Conservation (phyloP, 2,888 invertebrate genomes). For the Listrodromus nycthemerus region DNA sequence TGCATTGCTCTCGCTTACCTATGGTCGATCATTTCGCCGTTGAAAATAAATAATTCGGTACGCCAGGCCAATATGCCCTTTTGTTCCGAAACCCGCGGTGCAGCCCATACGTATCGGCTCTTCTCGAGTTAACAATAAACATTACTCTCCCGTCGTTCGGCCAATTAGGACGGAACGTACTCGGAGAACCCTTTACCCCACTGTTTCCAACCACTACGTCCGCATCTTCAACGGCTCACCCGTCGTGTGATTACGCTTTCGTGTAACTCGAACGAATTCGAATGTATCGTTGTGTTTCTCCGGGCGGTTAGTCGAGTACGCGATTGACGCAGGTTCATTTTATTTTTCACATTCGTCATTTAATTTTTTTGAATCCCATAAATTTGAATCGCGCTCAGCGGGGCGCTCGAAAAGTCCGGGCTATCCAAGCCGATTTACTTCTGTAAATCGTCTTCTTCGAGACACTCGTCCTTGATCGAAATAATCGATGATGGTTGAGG, state of each 20-base stretch:
- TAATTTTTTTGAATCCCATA: neutral
- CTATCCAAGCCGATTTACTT: slow-evolving; percentile 11
- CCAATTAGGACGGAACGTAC: slow-evolving; percentile 37
- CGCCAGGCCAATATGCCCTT: neutral
- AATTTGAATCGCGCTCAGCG: slow-evolving; percentile 31
- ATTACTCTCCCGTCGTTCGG: slow-evolving; percentile 18
- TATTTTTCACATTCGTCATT: slow-evolving; percentile 14
- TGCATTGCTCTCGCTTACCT: neutral
- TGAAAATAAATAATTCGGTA: slow-evolving; percentile 8
- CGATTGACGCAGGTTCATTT: slow-evolving; percentile 32
- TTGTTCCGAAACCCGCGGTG: slow-evolving; percentile 2
- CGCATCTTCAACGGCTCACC: slow-evolving; percentile 24
- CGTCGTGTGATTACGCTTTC: slow-evolving; percentile 55
- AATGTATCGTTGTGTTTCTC: slow-evolving; percentile 57
- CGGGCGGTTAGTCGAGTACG: slow-evolving; percentile 39
- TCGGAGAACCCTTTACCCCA: slow-evolving; percentile 33
- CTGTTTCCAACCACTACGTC: slow-evolving; percentile 6
- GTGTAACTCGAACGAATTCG: slow-evolving; percentile 63
- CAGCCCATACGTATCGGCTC: slow-evolving; percentile 1
- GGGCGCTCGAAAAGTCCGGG: slow-evolving; percentile 14
- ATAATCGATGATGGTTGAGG: slow-evolving; percentile 5
- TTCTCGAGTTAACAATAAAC: slow-evolving; percentile 28
- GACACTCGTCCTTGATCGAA: neutral
- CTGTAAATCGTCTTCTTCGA: neutral
- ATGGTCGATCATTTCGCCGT: neutral